A percentile compares a stretch with the other conserved stretches of the same genome.
Conservation (phyloP, 2,888 invertebrate genomes). For the Eupelmus urozonus region DNA sequence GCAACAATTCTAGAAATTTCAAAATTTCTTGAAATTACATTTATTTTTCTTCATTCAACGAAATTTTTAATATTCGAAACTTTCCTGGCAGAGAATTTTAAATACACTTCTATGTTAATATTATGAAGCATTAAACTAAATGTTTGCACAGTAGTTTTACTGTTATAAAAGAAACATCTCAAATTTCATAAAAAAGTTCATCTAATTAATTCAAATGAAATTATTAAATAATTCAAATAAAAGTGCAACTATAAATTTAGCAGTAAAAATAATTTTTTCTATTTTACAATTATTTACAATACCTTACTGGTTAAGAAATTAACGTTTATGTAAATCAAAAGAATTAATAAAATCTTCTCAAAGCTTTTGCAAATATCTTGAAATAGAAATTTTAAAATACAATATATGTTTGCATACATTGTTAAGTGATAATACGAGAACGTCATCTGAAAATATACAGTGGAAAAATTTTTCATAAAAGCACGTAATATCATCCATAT, state of each 20-base stretch:
- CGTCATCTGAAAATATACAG: neutral
- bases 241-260: no score
- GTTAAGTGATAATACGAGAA: neutral
- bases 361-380: no score
- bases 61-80: neutral
- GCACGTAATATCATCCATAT: slow-evolving; percentile 3
- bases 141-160: neutral
- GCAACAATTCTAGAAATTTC: no score
- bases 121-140: neutral
- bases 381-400: no score
- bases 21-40: neutral
- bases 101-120: neutral
- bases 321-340: no score
- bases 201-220: neutral
- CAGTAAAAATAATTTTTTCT: no score
- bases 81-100: neutral
- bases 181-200: neutral
- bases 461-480: neutral
- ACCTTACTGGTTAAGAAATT: no score
- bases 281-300: no score
- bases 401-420: neutral
- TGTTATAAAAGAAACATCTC: neutral
- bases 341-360: no score
- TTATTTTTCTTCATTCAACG: neutral
- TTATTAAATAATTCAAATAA: neutral